phyloP scores from a whole-genome alignment of 2,797 vertebrate genomes.

The Chelonia mydas region DNA sequence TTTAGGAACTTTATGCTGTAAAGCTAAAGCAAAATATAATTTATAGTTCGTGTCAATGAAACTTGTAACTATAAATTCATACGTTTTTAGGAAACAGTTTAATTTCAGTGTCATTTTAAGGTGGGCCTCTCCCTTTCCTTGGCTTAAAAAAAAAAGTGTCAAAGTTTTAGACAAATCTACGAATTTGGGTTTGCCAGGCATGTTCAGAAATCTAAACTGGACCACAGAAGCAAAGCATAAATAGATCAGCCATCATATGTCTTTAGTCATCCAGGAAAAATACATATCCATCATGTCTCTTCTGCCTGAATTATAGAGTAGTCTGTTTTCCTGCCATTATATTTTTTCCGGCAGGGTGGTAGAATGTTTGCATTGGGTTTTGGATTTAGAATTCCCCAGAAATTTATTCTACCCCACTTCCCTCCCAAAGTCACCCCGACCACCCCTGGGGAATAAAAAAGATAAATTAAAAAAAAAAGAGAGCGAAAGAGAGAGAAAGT shows the following conservation, averaged over 20 bases:
- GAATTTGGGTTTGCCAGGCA: not conserved
- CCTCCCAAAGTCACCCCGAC: not conserved
- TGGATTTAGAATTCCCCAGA: not conserved
- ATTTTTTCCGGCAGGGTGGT: constrained; percentile 26
- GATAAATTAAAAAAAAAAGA: not conserved
- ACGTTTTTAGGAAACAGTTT: not conserved
- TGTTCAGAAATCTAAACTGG: not conserved
- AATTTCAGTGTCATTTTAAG: not conserved
- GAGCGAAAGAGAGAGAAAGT: not conserved
- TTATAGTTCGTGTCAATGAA: not conserved
- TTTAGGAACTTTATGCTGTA: not conserved
- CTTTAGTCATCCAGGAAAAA: constrained; percentile 45
- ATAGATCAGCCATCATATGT: constrained; percentile 5
- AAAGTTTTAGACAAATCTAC: constrained; percentile 2
- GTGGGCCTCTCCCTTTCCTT: not conserved
- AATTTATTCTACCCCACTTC: not conserved
- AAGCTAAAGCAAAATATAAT: not conserved
- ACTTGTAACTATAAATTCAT: not conserved
- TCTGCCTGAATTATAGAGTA: not conserved
- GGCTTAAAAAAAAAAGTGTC: not conserved
- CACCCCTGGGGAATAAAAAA: not conserved
- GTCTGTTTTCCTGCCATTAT: constrained; percentile 41
- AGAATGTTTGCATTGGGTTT: constrained; percentile 16
- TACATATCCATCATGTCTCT: not conserved
- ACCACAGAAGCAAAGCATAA: constrained; percentile 9